A percentile compares a stretch with the other conserved stretches of the same genome.
Evolutionary conservation across 1,140 invertebrate species (phyloP).

Genomic region (Lepidostoma basale): DNA sequence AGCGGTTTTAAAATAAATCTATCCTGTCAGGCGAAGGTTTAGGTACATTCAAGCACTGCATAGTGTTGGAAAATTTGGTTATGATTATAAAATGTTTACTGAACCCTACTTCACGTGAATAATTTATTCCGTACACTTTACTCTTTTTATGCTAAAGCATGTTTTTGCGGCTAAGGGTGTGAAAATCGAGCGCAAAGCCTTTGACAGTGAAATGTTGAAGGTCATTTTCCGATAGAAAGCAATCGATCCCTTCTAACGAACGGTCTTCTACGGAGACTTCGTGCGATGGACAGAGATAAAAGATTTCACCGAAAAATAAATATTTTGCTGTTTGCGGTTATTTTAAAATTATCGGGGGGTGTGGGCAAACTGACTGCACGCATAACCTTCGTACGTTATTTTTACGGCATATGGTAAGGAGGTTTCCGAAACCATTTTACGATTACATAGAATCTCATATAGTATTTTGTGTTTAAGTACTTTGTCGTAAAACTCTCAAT

Average conservation of each 20-base stretch:
- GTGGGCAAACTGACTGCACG: no score
- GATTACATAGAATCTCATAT: no score
- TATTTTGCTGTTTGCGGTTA: no score
- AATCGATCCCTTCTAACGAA: constrained; percentile 22
- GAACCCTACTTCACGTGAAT: neutral
- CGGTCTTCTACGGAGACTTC: neutral
- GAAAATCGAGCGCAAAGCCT: neutral
- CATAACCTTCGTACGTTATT: no score
- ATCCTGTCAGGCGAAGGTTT: neutral
- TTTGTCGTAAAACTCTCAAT: no score
- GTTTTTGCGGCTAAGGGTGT: neutral
- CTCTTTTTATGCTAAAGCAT: neutral
- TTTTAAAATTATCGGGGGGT: no score
- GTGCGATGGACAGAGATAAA: constrained; percentile 1
- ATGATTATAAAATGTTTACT: neutral
- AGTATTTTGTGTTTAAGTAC: no score
- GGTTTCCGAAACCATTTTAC: no score
- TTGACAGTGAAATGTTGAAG: constrained; percentile 19
- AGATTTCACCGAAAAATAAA: neutral
- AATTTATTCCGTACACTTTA: neutral
- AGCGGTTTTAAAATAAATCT: neutral
- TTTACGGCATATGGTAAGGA: no score
- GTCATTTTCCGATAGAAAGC: neutral
- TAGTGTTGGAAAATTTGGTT: neutral
- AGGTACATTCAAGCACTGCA: neutral